Evolutionary conservation across 2,113 vertebrate genomes (phyloP), one percentile per base, ranked within the genome.

Genomic region (Colaptes auratus): DNA sequence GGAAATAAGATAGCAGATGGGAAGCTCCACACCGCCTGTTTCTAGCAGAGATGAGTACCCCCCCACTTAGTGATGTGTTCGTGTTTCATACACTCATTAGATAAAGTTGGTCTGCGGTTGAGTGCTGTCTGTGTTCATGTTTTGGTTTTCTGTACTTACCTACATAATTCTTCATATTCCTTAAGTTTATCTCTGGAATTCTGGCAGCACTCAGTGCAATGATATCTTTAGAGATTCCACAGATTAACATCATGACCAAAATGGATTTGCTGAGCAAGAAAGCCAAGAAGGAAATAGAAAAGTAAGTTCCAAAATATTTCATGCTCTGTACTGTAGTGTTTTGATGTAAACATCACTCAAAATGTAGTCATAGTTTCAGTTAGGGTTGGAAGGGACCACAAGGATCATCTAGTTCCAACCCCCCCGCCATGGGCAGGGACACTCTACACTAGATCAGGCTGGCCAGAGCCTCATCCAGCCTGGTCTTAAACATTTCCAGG

Each of bases 221-320:
- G 99, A 97, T 99, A 82, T 98, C 98, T 30, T 96, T 99, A 82
- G 99, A 99, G 97, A 99, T 99, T 82, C 98, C 99, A 31, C 99
- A 99, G 92, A 97, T 99, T 67, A 99, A 99, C 75, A 98, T 99
- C 96, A 99, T 99, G 99, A 99, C 99, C 21, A 99, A 99, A 97
- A 99, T 99, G 98, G 99, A 99, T 97, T 97, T 99, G 84, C 98
- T 99, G 30, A 99, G 96, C 96, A 99, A 99, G 69, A 99, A 98
- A 97, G 98, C 99, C 35, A 99, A 99, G 94, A 99, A 98, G 88
- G 99, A 99, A 97, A 99, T 99, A 87, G 99, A 99, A 96, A 99
- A 98, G 99, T 99, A 97, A 98, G 98, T 97, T 92, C 20, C 28
- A 50, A 69, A 69, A 73, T 19, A 23, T 21, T 27, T 19, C 27